Base-by-base conservation (phyloP, 2,888 invertebrate genomes). In the Apamea anceps region DNA sequence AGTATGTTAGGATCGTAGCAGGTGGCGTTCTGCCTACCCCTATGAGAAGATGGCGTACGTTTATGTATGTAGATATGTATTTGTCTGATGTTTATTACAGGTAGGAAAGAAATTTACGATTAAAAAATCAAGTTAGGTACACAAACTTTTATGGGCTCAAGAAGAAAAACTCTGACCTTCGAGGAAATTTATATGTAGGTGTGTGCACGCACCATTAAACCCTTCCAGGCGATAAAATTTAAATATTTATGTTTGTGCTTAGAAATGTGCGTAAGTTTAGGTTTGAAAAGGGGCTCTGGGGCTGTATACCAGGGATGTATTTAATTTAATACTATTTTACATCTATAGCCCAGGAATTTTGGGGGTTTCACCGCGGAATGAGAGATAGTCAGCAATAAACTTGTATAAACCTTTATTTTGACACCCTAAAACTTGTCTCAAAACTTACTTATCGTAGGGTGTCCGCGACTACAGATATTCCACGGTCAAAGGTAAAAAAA, bases 171-270 rank as follows among this genome's bases (percentile, higher is more conserved):
- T 63, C 32, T 63, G 62, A 68, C 79, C 66, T 62, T 62, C 63
- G 57, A 21, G 37, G 15, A 57, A 75, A 72, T 83, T 84, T 83
- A 84, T 75, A n/a, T n/a, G n/a, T n/a, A 51, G 80, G 57, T 45
- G 48, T 75, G 57, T 42, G 28, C 68, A 66, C 60, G 68, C 68
- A 28, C 72, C 85, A 76, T 80, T 75, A 80, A 80, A 65, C 72
- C 85, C 42, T 76, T 80, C 21, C 63, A 28, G 68, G 15, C 76
- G 70, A 76, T 80, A 84, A 54, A 80, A 76, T 75, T 83, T 72
- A 54, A 84, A 84, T 84, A 84, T 83, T 72, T 74, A 82, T 45
- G 10, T 25, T 54, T 51, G 62, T 18, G 63, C 42, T 48, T 42
- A 45, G 66, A 72, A 60, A 77, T 76, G 32, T 81, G 32, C 6